Evolutionary conservation across 2,797 vertebrate species (phyloP), one percentile per base, ranked within the genome.

Genomic region (Falco biarmicus): DNA sequence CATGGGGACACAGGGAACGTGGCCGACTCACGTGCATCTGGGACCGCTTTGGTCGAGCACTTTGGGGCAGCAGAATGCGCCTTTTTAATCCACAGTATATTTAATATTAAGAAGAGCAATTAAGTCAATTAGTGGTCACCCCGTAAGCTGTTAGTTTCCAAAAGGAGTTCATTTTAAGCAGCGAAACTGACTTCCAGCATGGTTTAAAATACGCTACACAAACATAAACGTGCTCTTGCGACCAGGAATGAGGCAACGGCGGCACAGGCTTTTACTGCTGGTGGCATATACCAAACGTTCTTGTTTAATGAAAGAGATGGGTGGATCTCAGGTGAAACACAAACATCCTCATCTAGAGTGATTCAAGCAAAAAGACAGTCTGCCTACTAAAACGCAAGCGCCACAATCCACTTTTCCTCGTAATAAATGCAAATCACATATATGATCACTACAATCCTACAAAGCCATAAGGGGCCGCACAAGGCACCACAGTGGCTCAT

Each of bases 31-130:
- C 3, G 1, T 18, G 7, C 22, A 22, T 3, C 43, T 34, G 50
- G 22, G 63, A 69, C 15, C 1, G 2, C 13, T 5, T 18, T 1
- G 0, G 6, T 7, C 1, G 0, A 32, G 50, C 11, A 16, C 54
- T 34, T 3, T 6, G 51, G 56, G 74, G 48, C 71, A 88, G 48
- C 32, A 93, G 56, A 88, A 93, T 1, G 10, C 7, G 19, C 43
- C 48, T 80, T 70, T 24, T 43, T 22, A 78, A 84, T 12, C 47
- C 64, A 63, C 19, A 50, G 50, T 10, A 1, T 17, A 61, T n/a
- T 43, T 66, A 16, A 41, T 18, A 78, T 16, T 68, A 69, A 60
- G 41, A 64, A 53, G 5, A 3, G 41, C 32, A 82, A 87, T 80
- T 95, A 91, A 83, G 89, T 47, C 21, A 73, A 77, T 77, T 75